These are phyloP conservation scores for Ursus arctos DNA, from an alignment of 2,113 vertebrate genomes.

Conservation along the genomic window DNA sequence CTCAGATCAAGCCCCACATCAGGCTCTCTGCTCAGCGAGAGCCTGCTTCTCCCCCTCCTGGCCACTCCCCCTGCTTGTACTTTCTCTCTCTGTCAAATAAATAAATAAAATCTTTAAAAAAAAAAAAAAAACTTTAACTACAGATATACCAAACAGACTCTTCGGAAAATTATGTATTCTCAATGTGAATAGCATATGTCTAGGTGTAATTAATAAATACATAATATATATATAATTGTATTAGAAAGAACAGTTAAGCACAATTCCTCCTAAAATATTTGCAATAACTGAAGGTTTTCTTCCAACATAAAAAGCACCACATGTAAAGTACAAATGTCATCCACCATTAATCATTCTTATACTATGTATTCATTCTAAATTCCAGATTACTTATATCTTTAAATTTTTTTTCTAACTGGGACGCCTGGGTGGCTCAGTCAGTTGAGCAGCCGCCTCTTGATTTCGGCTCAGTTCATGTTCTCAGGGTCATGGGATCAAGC, in stretches of 20 bases:
- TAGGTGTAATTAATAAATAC: neutral
- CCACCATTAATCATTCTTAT: neutral
- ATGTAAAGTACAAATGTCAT: slow-evolving; percentile 10
- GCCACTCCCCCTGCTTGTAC: too few relatives aligned
- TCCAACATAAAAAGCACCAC: neutral
- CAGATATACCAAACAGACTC: neutral
- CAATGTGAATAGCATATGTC: neutral
- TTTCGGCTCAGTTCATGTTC: neutral
- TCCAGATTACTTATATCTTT: neutral
- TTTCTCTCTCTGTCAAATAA: too few relatives aligned
- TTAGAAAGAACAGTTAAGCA: neutral
- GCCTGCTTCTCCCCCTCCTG: too few relatives aligned
- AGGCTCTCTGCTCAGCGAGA: too few relatives aligned
- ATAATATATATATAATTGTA: neutral
- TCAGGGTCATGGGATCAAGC: neutral
- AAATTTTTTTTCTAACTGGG: neutral
- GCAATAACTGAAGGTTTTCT: neutral
- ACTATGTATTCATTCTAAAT: neutral
- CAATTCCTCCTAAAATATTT: slow-evolving; percentile 19
- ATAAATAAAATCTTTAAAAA: too few relatives aligned
- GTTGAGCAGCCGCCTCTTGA: neutral
- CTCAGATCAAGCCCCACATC: too few relatives aligned
- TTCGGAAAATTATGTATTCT: neutral
- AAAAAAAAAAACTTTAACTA: neutral
- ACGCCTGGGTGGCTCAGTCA: neutral